Conservation (phyloP, 2,797 vertebrate genomes). For the Spinus pinus region DNA sequence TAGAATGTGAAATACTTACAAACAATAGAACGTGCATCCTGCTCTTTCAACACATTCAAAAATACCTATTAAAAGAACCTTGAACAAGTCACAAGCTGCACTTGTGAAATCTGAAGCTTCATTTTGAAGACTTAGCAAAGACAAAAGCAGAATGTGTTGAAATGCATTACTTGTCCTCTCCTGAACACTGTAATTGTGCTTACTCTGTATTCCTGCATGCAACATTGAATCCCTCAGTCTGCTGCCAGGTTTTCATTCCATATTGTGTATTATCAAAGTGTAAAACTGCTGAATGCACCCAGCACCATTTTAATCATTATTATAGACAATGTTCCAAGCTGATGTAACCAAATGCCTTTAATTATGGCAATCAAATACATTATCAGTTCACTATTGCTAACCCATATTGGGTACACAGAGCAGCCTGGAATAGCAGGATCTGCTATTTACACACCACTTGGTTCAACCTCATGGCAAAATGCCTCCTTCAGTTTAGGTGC, state of each 20-base stretch:
- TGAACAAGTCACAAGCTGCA: not conserved
- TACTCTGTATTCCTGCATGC: slow-evolving; percentile 38
- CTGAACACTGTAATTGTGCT: slow-evolving; percentile 36
- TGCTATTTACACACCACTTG: not conserved
- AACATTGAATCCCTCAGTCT: slow-evolving; percentile 1
- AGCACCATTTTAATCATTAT: slow-evolving; percentile 21
- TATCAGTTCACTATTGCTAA: slow-evolving; percentile 17
- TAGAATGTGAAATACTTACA: not conserved
- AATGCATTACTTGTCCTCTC: slow-evolving; percentile 7
- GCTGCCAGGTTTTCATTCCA: slow-evolving; percentile 38
- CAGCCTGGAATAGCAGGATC: not conserved
- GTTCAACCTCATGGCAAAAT: not conserved
- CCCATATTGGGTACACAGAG: not conserved
- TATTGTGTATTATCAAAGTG: slow-evolving; percentile 25
- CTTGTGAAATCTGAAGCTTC: not conserved
- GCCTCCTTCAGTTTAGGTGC: not conserved
- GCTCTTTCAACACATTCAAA: not conserved
- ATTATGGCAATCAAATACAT: slow-evolving; percentile 17
- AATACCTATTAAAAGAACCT: not conserved
- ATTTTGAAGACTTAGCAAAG: slow-evolving; percentile 40
- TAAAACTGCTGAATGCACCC: slow-evolving; percentile 4
- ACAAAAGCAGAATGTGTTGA: slow-evolving; percentile 5
- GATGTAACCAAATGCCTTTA: slow-evolving; percentile 40
- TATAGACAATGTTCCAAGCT: slow-evolving; percentile 12
- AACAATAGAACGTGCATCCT: not conserved